Base-by-base conservation (phyloP, 2,888 invertebrate species). In the Heteromyza rotundicornis region DNA sequence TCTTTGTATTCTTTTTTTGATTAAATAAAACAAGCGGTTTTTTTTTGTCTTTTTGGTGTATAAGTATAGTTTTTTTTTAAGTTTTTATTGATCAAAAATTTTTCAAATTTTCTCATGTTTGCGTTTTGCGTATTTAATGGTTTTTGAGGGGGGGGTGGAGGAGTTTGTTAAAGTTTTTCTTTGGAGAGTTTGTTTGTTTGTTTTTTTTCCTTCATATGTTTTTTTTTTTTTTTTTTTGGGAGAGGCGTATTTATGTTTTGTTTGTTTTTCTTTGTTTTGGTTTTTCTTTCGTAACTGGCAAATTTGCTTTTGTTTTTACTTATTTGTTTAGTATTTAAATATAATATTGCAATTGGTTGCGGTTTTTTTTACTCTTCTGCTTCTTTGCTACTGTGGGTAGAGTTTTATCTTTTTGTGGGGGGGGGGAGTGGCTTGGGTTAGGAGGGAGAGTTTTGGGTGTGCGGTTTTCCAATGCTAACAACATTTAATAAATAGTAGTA, bases 401-500 rank as follows among this genome's bases (percentile, higher is more conserved):
- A 32, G 17, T 35, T 47, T 65, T 66, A 57, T 58, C 62, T 52
- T 20, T 58, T 58, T 49, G 57, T 65, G 69, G 64, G 32, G 7
- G 32, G 32, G 40, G 40, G 14, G 40, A 70, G 59, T 67, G 65
- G 55, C 67, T 74, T 73, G 73, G 73, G 76, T 75, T 73, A n/a
- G 74, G 75, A n/a, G n/a, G 74, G 73, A 70, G 62, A 69, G 67
- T 74, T 69, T 59, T 36, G 35, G 12, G 20, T 49, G 50, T 53
- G 17, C 3, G 17, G 47, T 44, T 60, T 59, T 50, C 68, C 70
- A 72, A 73, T 77, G 77, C 73, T 77, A 75, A 75, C 77, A 77
- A 77, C 77, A 77, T 75, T 75, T 75, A 75, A 74, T 75, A 74
- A 74, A 74, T 73, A 75, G 76, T 77, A 77, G 64, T 69, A 59